Conservation (phyloP, 2,797 vertebrate genomes). For the Pogonophryne albipinna region DNA sequence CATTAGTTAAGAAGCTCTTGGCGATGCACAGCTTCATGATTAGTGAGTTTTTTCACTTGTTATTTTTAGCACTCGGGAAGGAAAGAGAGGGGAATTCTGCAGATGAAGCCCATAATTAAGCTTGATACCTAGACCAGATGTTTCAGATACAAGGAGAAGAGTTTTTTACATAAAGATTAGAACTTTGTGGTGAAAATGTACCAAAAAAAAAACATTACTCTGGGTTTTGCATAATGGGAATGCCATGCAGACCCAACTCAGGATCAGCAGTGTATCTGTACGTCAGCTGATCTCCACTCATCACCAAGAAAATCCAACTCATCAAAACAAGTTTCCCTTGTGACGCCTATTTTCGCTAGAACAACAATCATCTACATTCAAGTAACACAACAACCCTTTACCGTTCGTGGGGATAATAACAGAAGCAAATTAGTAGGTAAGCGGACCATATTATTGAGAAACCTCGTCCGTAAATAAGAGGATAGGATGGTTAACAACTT, state of each 20-base stretch:
- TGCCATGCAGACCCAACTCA: not conserved
- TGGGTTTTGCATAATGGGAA: not conserved
- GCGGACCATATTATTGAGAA: not conserved
- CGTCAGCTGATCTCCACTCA: not conserved
- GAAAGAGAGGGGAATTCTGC: constrained; percentile 31
- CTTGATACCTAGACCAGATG: constrained; percentile 12
- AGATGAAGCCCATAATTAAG: constrained; percentile 44
- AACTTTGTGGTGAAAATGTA: not conserved
- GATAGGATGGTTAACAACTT: not conserved
- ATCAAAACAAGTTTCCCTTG: not conserved
- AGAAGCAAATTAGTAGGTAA: not conserved
- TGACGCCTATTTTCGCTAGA: not conserved
- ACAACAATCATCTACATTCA: not conserved
- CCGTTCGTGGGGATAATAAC: not conserved
- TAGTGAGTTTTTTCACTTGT: constrained; percentile 53
- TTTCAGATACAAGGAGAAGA: constrained; percentile 2
- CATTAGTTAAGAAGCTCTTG: constrained; percentile 45
- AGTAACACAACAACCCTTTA: not conserved
- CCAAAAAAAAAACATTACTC: not conserved
- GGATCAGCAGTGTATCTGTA: not conserved
- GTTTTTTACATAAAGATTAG: not conserved
- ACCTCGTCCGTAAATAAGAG: not conserved
- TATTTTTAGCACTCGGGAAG: constrained; percentile 42
- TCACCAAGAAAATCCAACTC: not conserved
- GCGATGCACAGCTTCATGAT: constrained; percentile 47